Base-by-base conservation (phyloP, 1,140 invertebrate genomes). In the Musca domestica region DNA sequence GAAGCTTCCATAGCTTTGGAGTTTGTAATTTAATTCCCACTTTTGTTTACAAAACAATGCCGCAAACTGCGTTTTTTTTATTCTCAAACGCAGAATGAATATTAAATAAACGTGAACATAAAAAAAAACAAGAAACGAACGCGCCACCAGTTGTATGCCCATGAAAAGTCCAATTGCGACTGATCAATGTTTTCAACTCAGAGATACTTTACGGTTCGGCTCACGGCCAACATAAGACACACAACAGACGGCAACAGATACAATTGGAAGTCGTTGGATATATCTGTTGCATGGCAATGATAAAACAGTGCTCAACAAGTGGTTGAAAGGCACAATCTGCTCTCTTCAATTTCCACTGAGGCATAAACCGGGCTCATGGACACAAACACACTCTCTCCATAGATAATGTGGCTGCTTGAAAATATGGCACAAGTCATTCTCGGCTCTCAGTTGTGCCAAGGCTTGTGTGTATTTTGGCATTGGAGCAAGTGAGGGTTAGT, bases 291-390 rank as follows among this genome's bases (percentile, higher is more conserved):
- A 76, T 74, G 74, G 70, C 71, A 72, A n/a, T n/a, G n/a, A 71
- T 63, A 69, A 69, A 67, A 74, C 61, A 72, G 74, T 77, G 74
- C 74, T 72, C 76, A 78, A 78, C 76, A 76, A 58, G 68, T 66
- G 30, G 34, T 34, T 48, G 14, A 5, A 15, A 49, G 25, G 52
- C 54, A 48, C 41, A 30, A 56, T 34, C 52, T 49, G 17, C 22
- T 20, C 76, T 74, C 71, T 78, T 74, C 72, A 78, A 76, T 77
- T 78, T 41, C 34, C 34, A 9, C 2, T 76, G 76, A 78, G 76
- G 69, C 46, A 66, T 52, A 61, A 23, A 56, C 30, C 56, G 64
- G 64, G 58, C 41, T 22, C 15, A 5, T 23, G 10, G n/a, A 46
- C 41, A 4, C n/a, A 9, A 15, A 46, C 27, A 30, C 20, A 14